Percentiles rank a stretch among this genome's conserved stretches.
phyloP scores from a whole-genome alignment of 2,888 invertebrate genomes.

The Catotricha subobsoleta region DNA sequence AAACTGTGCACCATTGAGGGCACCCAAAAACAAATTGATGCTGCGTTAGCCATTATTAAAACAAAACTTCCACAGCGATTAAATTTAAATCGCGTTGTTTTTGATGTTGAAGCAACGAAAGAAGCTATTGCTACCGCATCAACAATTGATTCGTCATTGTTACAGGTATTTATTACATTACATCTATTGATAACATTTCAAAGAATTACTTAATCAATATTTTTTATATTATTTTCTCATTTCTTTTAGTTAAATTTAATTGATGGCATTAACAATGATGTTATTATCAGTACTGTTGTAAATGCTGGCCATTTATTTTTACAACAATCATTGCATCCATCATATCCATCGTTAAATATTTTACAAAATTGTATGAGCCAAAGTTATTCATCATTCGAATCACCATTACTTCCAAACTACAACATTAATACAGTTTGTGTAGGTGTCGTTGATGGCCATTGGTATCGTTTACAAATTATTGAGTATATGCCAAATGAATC shows the following conservation, averaged over 20 bases:
- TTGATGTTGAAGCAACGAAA: conserved; percentile 1
- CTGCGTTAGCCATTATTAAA: conserved; percentile 67
- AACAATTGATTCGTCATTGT: not conserved
- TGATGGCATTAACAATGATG: conserved; percentile 85
- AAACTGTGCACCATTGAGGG: conserved; percentile 77
- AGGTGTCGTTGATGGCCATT: conserved; percentile 57
- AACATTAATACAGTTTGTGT: conserved; percentile 76
- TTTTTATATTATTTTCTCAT: conserved; percentile 14
- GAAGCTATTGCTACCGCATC: conserved; percentile 1
- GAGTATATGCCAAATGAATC: conserved; percentile 47
- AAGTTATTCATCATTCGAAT: conserved; percentile 59
- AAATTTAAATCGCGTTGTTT: not conserved
- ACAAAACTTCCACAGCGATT: conserved; percentile 50
- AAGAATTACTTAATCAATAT: too few species aligned
- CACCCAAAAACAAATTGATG: conserved; percentile 55
- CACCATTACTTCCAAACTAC: conserved; percentile 59
- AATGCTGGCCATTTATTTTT: conserved; percentile 82
- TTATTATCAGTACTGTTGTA: conserved; percentile 71
- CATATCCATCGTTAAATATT: conserved; percentile 65
- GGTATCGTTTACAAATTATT: conserved; percentile 79
- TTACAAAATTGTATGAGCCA: conserved; percentile 67
- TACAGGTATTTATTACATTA: not conserved
- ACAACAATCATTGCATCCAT: conserved; percentile 89
- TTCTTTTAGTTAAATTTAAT: conserved; percentile 58
- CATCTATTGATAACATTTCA: not conserved